Conservation (phyloP, 2,113 vertebrate genomes). For the Silurus glanis region DNA sequence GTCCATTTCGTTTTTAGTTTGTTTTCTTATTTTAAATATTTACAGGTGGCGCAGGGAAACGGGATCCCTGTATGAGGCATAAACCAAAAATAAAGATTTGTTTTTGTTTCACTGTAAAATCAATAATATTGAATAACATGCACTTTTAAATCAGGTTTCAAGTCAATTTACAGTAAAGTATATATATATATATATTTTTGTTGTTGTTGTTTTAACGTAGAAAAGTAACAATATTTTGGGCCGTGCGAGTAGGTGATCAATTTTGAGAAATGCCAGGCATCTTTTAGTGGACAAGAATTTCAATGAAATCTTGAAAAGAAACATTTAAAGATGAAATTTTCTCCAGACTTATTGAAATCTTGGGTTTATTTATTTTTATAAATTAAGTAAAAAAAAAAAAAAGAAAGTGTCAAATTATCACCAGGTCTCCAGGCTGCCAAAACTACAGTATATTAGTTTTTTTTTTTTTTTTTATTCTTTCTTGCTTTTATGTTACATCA, state of each 20-base stretch:
- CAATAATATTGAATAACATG: not conserved
- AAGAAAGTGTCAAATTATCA: too few relatives aligned
- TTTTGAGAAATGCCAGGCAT: not conserved
- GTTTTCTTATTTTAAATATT: too few relatives aligned
- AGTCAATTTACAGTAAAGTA: not conserved
- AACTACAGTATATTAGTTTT: not conserved
- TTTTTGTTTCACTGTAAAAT: not conserved
- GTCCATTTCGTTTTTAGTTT: too few relatives aligned
- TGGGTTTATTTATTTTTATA: too few relatives aligned
- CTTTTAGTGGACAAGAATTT: not conserved
- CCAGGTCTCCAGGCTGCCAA: not conserved
- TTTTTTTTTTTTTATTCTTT: not conserved
- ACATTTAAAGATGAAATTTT: not conserved
- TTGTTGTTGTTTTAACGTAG: not conserved
- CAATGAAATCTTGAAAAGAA: not conserved
- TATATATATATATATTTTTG: not conserved
- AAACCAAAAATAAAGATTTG: too few relatives aligned
- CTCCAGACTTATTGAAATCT: not conserved
- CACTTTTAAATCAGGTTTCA: not conserved
- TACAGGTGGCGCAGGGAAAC: too few relatives aligned
- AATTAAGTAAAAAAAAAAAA: too few relatives aligned
- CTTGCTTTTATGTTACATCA: not conserved
- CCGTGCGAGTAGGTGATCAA: not conserved
- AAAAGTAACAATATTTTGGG: not conserved
- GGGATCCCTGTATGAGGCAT: too few relatives aligned